Evolutionary conservation across 1,140 invertebrate species (phyloP), one percentile per base, ranked within the genome.

Genomic region (Temnothorax nylanderi): DNA sequence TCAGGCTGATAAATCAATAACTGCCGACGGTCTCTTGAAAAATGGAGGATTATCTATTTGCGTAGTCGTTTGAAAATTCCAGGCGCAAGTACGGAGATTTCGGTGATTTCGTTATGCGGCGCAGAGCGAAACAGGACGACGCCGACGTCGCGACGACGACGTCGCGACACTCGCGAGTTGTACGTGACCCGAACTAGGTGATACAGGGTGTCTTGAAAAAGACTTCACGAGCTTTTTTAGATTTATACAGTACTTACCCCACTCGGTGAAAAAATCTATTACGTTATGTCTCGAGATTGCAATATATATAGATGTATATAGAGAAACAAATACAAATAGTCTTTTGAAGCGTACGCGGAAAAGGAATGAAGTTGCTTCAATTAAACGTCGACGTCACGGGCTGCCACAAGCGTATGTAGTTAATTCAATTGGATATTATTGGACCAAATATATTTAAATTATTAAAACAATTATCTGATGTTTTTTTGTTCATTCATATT

Each of bases 41-140:
- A 58, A 74, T 2, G 3, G 56, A 5, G 10, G n/a, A 37, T 82
- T 47, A 47, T 18, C 41, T 75, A 56, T 75, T 84, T 75, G 80
- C 80, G 41, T 72, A 41, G 47, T 26, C 54, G 80, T 41, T 72
- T 72, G 65, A 60, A 75, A 75, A 84, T 84, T 84, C 69, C 69
- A 11, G 13, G 8, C 77, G 54, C 44, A 21, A 67, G 37, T 47
- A 62, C 44, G 64, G 34, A 58, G 62, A 65, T 54, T 69, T 85
- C 51, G 44, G 74, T 54, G 88, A 81, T 67, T 81, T 86, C 51
- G 76, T 87, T 65, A 82, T 21, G 56, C 77, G 37, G 26, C 13
- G 62, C 64, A 34, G 41, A 26, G 7, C 41, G 49, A 49, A 67
- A 49, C n/a, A 62, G 26, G 1, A 85, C 62, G 88, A 84, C 21